Evolutionary conservation across 2,113 vertebrate species (phyloP).

Genomic region (Sebastes schlegelii): DNA sequence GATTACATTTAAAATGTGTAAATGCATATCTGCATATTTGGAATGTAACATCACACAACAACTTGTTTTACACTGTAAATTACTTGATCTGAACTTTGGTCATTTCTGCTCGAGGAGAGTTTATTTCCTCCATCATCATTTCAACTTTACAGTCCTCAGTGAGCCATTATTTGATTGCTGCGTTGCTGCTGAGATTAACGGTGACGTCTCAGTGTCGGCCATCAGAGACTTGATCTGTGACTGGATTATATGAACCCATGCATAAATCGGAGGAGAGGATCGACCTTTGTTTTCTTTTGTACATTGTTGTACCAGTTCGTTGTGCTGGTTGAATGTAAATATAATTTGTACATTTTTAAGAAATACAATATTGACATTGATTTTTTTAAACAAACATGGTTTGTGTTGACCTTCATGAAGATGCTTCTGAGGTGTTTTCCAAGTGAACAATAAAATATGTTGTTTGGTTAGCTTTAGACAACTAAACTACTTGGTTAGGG

Average conservation of each 20-base stretch:
- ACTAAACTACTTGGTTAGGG: too few species aligned
- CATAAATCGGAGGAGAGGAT: constrained; percentile 15
- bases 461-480: too few species aligned
- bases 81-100: constrained; percentile 32
- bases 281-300: constrained; percentile 52
- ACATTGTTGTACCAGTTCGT: constrained; percentile 48
- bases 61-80: constrained; percentile 54
- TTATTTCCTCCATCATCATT: neutral
- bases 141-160: constrained; percentile 26
- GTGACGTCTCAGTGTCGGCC: constrained; percentile 25
- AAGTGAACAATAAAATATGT: too few species aligned
- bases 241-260: constrained; percentile 33
- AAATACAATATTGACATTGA: constrained; percentile 87
- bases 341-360: constrained; percentile 94
- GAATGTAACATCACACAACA: constrained; percentile 2
- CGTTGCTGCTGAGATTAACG: constrained; percentile 43
- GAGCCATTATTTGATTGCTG: constrained; percentile 20
- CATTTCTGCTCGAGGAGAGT: neutral
- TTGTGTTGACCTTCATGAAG: constrained; percentile 52
- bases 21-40: neutral
- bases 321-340: constrained; percentile 89
- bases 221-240: constrained; percentile 35
- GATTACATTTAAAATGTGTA: constrained; percentile 3
- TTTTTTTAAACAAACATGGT: constrained; percentile 72
- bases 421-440: neutral